These are phyloP conservation scores for Oryzias dopingdopingensis DNA, from an alignment of 2,797 vertebrate genomes.

Conservation along the genomic window DNA sequence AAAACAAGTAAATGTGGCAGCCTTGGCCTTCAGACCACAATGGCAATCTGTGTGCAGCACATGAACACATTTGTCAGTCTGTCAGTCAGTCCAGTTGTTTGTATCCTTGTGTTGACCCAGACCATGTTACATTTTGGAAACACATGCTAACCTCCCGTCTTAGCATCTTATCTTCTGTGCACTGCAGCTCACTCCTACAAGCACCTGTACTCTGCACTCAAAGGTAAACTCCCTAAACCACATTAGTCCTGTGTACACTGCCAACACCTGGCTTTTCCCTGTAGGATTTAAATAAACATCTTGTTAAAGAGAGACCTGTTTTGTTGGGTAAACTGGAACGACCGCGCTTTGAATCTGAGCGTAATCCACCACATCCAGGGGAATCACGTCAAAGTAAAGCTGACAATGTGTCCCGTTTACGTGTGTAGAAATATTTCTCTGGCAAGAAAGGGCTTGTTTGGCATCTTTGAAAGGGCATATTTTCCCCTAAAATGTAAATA, in stretches of 20 bases:
- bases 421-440: conserved; percentile 66
- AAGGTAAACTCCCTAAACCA: conserved; percentile 66
- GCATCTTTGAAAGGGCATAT: conserved; percentile 65
- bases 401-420: conserved; percentile 74
- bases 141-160: conserved; percentile 39
- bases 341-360: conserved; percentile 65
- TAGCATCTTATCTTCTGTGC: conserved; percentile 58
- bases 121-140: conserved; percentile 20
- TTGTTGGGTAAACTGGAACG: conserved; percentile 75
- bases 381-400: conserved; percentile 69
- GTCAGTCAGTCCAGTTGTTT: conserved; percentile 21
- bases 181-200: conserved; percentile 53
- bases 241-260: conserved; percentile 71
- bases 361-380: conserved; percentile 72
- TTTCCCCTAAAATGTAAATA: conserved; percentile 66
- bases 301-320: conserved; percentile 72
- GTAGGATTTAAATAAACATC: conserved; percentile 69
- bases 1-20: conserved; percentile 71
- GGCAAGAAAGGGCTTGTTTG: conserved; percentile 62
- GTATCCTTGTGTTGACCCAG: conserved; percentile 9
- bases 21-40: conserved; percentile 49
- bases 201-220: conserved; percentile 63
- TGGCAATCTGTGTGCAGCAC: conserved; percentile 15
- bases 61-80: conserved; percentile 25
- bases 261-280: conserved; percentile 68